phyloP scores from a whole-genome alignment of 2,888 invertebrate genomes.

The Eudasyphora cyanicolor region DNA sequence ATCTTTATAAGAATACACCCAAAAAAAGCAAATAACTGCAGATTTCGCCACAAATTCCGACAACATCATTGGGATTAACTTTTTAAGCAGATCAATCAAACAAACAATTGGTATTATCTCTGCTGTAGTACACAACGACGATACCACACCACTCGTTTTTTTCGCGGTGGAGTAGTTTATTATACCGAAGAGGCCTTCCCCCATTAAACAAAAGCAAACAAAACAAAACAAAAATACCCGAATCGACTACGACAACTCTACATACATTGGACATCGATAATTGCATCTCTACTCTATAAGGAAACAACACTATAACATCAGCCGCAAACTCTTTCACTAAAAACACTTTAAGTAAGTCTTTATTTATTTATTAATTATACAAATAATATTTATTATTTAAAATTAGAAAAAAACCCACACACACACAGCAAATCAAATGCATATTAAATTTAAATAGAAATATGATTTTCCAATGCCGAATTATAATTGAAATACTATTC shows the following conservation, averaged over 20 bases:
- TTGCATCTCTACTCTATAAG: neutral
- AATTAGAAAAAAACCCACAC: too few relatives aligned
- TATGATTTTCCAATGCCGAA: too few relatives aligned
- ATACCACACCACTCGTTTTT: conserved; percentile 16
- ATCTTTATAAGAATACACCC: neutral
- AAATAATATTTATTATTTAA: too few relatives aligned
- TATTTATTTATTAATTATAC: neutral
- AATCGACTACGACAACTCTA: neutral
- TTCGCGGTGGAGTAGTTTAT: neutral
- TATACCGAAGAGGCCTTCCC: neutral
- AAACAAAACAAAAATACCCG: neutral
- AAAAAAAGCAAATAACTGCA: conserved; percentile 6
- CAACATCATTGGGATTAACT: neutral
- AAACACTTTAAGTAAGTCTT: conserved; percentile 15
- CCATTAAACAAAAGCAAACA: too few relatives aligned
- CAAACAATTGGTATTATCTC: conserved; percentile 1
- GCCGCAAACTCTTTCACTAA: neutral
- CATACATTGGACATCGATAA: neutral
- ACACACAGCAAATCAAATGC: too few relatives aligned
- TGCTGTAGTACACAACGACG: neutral
- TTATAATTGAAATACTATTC: too few relatives aligned
- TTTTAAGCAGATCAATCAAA: neutral
- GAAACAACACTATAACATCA: neutral
- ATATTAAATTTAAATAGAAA: too few relatives aligned
- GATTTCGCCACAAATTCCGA: too few relatives aligned